These are phyloP conservation scores for Hyalella azteca DNA, from an alignment of 2,888 invertebrate species.

Conservation along the genomic window DNA sequence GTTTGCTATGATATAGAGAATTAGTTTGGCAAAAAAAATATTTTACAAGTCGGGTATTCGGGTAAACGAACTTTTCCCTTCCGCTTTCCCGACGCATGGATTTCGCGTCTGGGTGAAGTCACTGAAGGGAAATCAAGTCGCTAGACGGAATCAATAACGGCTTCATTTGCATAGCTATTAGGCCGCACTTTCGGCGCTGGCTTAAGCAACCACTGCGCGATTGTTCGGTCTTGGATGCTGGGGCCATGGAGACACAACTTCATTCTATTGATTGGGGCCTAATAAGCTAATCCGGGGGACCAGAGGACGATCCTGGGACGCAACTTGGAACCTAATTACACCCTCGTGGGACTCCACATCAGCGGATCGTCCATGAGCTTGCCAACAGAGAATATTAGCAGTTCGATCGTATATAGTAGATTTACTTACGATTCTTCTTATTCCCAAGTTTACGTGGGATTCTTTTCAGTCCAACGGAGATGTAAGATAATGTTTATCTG, in stretches of 20 bases:
- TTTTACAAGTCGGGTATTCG: too few species aligned
- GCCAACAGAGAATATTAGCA: background rate
- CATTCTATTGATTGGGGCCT: slow-evolving; percentile 29
- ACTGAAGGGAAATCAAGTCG: slow-evolving; percentile 3
- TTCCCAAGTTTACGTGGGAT: too few species aligned
- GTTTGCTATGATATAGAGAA: too few species aligned
- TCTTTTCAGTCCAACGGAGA: too few species aligned
- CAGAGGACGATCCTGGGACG: background rate
- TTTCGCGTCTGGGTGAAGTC: slow-evolving; percentile 15
- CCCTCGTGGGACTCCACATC: background rate
- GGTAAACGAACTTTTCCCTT: too few species aligned
- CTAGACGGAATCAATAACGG: slow-evolving; percentile 22
- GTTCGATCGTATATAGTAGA: background rate
- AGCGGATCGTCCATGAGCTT: background rate
- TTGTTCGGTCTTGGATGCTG: background rate
- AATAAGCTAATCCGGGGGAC: slow-evolving; percentile 16
- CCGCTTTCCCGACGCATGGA: background rate
- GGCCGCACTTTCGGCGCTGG: slow-evolving; percentile 9
- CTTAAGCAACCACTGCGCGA: background rate
- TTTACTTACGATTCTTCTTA: too few species aligned
- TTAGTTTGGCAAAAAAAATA: too few species aligned
- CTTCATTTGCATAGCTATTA: slow-evolving; percentile 30
- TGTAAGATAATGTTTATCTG: too few species aligned
- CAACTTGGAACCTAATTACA: background rate
- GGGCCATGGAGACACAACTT: slow-evolving; percentile 7